Conservation (phyloP, 1,140 invertebrate genomes). For the Diabrotica virgifera region DNA sequence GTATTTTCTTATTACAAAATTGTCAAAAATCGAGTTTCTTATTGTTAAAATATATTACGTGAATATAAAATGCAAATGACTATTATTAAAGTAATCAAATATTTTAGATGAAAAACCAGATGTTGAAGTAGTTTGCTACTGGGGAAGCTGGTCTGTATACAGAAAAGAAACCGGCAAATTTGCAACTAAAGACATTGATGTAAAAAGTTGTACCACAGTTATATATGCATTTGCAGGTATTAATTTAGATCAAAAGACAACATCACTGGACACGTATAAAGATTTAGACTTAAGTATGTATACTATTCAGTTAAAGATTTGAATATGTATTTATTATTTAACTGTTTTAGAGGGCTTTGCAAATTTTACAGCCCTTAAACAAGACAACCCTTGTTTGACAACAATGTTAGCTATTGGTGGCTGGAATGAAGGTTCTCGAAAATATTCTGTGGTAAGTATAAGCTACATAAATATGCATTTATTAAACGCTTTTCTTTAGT, state of each 20-base stretch:
- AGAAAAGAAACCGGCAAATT: slow-evolving; percentile 62
- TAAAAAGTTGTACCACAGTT: slow-evolving; percentile 68
- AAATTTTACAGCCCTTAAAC: slow-evolving; percentile 58
- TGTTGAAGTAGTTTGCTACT: slow-evolving; percentile 61
- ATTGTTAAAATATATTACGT: no score
- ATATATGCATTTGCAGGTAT: slow-evolving; percentile 71
- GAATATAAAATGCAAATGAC: no score
- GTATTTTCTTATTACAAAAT: no score
- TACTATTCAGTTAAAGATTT: neutral
- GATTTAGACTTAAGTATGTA: slow-evolving; percentile 51
- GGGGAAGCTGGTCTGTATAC: slow-evolving; percentile 71
- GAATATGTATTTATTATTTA: neutral
- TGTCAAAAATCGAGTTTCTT: no score
- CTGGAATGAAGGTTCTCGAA: slow-evolving; percentile 70
- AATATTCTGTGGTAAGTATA: slow-evolving; percentile 57
- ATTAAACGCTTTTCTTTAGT: no score
- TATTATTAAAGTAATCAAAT: no score
- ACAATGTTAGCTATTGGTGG: slow-evolving; percentile 71
- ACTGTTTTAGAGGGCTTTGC: slow-evolving; percentile 22
- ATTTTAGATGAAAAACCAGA: neutral
- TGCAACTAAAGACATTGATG: slow-evolving; percentile 64
- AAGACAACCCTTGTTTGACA: slow-evolving; percentile 62
- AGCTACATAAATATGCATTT: neutral
- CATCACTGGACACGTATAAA: slow-evolving; percentile 62
- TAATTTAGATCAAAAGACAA: slow-evolving; percentile 50